Base-by-base conservation (phyloP, 92 coral and sea anemone species). In the Porites cylindrica region DNA sequence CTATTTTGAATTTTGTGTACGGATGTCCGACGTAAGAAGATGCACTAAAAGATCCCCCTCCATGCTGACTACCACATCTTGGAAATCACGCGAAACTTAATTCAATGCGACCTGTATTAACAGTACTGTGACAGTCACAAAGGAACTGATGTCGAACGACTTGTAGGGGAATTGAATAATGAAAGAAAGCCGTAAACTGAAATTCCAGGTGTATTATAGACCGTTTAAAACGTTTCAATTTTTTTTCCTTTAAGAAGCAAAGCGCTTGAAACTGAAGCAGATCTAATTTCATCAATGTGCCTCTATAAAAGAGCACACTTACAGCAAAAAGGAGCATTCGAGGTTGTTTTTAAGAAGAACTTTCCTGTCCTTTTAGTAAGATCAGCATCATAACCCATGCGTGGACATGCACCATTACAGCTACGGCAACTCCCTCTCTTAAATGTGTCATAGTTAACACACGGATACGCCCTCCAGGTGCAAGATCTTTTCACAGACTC, bases 381-480 rank as follows among this genome's bases (percentile, higher is more conserved):
- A 51, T 87, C 85, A 50, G 91, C 90, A 50, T 87, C 74, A 32
- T 83, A 87, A 7, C 96, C 96, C 96, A 93, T 90, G 1, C 73
- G 12, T 2, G 89, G 82, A 74, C 88, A 77, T 19, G 20, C 75
- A 2, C 77, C 80, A 8, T 76, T 20, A 54, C 88, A 83, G 3
- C 38, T 76, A 10, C 71, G 29, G 70, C 96, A 93, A 71, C 78
- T 78, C 29, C 93, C 92, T 12, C 62, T 63, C 21, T 78, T 63
- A 43, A 93, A 93, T 18, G 54, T 70, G 20, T 58, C 14, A 59
- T 85, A 79, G 69, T 38, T 81, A 0, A 16, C 19, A 66, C 95
- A 92, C 8, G 90, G 75, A 89, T 77, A 92, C 58, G 81, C 85
- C 52, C 47, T 84, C 95, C 90, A 89, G 12, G 85, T 70, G 43